A percentile compares a stretch with the other conserved stretches of the same genome.
These are phyloP conservation scores for Aleiodes alternator DNA, from an alignment of 2,888 invertebrate species.

Conservation along the genomic window DNA sequence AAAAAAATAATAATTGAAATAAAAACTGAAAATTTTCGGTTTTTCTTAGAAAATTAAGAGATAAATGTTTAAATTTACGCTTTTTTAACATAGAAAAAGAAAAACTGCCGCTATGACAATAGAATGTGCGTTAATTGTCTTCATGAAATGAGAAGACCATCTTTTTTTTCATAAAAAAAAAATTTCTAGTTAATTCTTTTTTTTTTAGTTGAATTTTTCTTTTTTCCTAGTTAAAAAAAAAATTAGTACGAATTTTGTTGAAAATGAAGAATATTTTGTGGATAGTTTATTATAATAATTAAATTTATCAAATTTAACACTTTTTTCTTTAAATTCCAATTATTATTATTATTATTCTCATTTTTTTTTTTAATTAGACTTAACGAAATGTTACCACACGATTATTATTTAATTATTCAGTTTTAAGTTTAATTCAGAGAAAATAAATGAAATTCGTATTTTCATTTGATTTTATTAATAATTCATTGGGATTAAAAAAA, in stretches of 20 bases:
- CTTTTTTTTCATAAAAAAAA: not conserved
- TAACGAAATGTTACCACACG: slow-evolving; percentile 53
- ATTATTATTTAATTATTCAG: slow-evolving; percentile 45
- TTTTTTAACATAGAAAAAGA: slow-evolving; percentile 36
- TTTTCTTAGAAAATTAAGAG: not conserved
- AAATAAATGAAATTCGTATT: slow-evolving; percentile 34
- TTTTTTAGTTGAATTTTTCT: too few species aligned
- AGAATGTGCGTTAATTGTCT: slow-evolving; percentile 51
- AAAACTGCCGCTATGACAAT: slow-evolving; percentile 67
- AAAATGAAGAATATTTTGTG: not conserved
- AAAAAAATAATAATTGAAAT: slow-evolving; percentile 51
- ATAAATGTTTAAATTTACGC: not conserved
- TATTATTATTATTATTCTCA: slow-evolving; percentile 33
- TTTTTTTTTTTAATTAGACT: not conserved
- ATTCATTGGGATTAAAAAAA: slow-evolving; percentile 31
- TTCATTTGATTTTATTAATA: slow-evolving; percentile 28
- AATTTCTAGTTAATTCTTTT: too few species aligned
- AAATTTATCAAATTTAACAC: too few species aligned
- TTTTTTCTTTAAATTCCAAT: not conserved
- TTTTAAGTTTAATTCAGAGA: slow-evolving; percentile 40
- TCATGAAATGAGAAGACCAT: slow-evolving; percentile 2
- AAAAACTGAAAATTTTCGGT: not conserved
- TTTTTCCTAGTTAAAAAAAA: too few species aligned
- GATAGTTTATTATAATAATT: not conserved
- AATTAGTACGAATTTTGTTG: not conserved